Conservation (phyloP, 2,113 vertebrate species). For the Lethenteron camtschaticum region DNA sequence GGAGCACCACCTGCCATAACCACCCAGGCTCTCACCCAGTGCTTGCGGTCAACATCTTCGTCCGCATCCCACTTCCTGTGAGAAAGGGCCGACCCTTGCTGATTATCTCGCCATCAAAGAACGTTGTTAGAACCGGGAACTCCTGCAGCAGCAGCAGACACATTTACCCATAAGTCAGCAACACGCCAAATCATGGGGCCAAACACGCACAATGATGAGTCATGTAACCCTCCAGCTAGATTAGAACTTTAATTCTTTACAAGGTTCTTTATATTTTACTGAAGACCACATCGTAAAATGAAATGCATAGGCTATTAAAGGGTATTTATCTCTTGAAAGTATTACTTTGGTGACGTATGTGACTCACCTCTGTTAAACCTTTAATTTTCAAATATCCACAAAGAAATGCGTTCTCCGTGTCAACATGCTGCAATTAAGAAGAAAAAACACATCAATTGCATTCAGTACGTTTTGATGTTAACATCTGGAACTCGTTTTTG, state of each 20-base stretch:
- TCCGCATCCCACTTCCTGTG: slow-evolving; percentile 92
- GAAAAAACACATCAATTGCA: background rate
- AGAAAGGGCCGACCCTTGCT: slow-evolving; percentile 80
- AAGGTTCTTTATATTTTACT: background rate
- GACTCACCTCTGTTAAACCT: slow-evolving; percentile 83
- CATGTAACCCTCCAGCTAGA: no score
- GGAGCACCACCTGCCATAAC: no score
- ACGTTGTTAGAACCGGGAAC: slow-evolving; percentile 89
- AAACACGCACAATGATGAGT: no score
- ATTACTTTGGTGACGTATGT: background rate
- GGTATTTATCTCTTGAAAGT: background rate
- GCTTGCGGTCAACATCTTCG: slow-evolving; percentile 90
- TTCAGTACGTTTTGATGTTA: background rate
- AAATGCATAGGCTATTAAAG: background rate
- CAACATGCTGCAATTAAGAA: slow-evolving; percentile 50
- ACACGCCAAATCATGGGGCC: no score
- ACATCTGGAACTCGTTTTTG: no score
- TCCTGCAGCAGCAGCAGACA: slow-evolving; percentile 28
- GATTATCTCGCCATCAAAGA: slow-evolving; percentile 95
- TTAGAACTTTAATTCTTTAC: background rate
- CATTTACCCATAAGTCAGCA: background rate
- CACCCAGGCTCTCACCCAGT: slow-evolving; percentile 44
- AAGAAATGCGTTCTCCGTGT: slow-evolving; percentile 77
- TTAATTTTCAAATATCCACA: slow-evolving; percentile 98
- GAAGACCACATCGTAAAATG: background rate